Percentiles rank a stretch among this genome's conserved stretches.
Conservation (phyloP, 2,797 vertebrate genomes). For the Orientallactaga sibirica region DNA sequence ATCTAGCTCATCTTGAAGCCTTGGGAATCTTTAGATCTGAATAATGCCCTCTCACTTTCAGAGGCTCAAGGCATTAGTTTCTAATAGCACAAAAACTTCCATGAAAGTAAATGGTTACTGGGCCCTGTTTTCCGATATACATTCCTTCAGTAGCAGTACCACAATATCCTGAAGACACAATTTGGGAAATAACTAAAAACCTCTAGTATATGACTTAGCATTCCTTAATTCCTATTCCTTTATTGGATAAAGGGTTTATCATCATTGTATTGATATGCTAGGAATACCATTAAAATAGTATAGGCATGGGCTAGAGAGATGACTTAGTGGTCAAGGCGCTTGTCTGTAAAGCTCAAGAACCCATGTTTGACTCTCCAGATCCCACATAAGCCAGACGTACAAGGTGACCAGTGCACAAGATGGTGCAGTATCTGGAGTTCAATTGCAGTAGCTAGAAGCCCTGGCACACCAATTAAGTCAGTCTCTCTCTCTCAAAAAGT, state of each 20-base stretch:
- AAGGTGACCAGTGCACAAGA: too few relatives aligned
- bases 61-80: background rate
- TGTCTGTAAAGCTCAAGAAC: too few relatives aligned
- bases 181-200: background rate
- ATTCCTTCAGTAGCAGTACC: background rate
- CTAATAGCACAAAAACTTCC: conserved; percentile 48
- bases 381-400: too few relatives aligned
- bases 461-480: too few relatives aligned
- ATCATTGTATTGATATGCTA: background rate
- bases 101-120: background rate
- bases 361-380: too few relatives aligned
- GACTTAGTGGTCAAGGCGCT: too few relatives aligned
- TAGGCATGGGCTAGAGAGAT: too few relatives aligned
- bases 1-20: background rate
- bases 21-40: conserved; percentile 39
- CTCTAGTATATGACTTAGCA: background rate
- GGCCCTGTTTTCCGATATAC: background rate
- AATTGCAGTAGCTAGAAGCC: too few relatives aligned
- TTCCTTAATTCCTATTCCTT: conserved; percentile 30
- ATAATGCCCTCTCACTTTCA: background rate
- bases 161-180: background rate
- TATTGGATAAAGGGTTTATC: background rate
- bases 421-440: too few relatives aligned
- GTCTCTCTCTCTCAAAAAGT: too few relatives aligned
- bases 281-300: background rate